Conservation (phyloP, 2,113 vertebrate species). For the Galbula dea region DNA sequence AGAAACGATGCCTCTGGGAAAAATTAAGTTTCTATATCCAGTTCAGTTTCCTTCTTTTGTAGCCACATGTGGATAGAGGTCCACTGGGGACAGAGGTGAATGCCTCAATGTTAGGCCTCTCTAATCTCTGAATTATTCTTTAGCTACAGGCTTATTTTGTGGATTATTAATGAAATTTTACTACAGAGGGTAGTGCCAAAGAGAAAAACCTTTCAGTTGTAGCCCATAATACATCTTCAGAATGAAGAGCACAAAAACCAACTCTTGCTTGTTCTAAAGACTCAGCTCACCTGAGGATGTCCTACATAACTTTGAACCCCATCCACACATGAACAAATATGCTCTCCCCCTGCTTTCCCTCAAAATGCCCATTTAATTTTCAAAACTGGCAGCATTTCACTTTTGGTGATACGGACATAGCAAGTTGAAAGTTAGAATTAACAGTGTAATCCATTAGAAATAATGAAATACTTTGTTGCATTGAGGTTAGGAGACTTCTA, state of each 20-base stretch:
- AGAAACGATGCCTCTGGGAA: constrained; percentile 25
- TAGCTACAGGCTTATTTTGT: neutral
- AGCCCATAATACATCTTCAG: neutral
- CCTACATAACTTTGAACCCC: neutral
- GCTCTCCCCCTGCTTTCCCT: neutral
- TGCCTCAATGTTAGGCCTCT: neutral
- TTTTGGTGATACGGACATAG: neutral
- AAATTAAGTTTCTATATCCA: constrained; percentile 50
- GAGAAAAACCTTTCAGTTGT: neutral
- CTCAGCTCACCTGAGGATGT: neutral
- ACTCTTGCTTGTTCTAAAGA: neutral
- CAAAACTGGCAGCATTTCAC: neutral
- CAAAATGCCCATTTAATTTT: neutral
- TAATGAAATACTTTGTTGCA: neutral
- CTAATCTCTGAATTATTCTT: neutral
- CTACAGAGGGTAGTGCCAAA: neutral
- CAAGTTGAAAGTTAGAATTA: neutral
- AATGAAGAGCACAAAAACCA: neutral
- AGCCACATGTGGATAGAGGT: neutral
- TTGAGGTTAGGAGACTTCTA: neutral
- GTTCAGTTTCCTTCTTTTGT: constrained; percentile 38
- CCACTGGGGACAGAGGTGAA: neutral
- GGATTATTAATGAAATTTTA: neutral
- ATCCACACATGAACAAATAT: accelerated
- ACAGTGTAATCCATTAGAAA: neutral